Evolutionary conservation across 2,113 vertebrate genomes (phyloP).

Genomic region (Orycteropus afer): DNA sequence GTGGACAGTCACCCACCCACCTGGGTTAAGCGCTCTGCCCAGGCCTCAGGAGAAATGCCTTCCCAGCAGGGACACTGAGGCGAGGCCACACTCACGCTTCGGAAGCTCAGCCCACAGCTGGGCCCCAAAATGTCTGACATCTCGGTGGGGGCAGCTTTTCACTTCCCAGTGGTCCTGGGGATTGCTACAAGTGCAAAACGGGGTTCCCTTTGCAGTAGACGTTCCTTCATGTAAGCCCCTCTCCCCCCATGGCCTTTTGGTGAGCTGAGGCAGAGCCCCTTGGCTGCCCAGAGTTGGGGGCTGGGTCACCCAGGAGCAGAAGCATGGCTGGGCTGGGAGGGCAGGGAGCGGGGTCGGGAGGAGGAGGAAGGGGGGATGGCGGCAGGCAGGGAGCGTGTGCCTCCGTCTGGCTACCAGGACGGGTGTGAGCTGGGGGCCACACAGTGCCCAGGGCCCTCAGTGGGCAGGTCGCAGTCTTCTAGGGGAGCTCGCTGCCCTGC

Average conservation of each 20-base stretch:
- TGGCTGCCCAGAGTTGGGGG: too few species aligned
- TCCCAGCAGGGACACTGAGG: not conserved
- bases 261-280: not conserved
- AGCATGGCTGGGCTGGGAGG: not conserved
- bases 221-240: not conserved
- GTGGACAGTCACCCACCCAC: rapidly evolving
- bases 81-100: too few species aligned
- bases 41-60: not conserved
- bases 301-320: not conserved
- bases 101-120: not conserved
- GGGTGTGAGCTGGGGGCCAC: not conserved
- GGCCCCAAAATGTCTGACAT: not conserved
- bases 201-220: not conserved
- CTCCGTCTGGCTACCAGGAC: not conserved
- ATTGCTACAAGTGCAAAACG: not conserved
- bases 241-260: not conserved
- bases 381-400: rapidly evolving
- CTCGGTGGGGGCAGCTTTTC: too few species aligned
- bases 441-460: not conserved
- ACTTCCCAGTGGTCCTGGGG: not conserved
- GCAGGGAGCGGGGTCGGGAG: not conserved
- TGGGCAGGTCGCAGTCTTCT: not conserved
- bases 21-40: not conserved
- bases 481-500: not conserved
- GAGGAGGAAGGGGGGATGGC: not conserved